Evolutionary conservation across 2,113 vertebrate species (phyloP).

Genomic region (Gymnocephalus cernua): DNA sequence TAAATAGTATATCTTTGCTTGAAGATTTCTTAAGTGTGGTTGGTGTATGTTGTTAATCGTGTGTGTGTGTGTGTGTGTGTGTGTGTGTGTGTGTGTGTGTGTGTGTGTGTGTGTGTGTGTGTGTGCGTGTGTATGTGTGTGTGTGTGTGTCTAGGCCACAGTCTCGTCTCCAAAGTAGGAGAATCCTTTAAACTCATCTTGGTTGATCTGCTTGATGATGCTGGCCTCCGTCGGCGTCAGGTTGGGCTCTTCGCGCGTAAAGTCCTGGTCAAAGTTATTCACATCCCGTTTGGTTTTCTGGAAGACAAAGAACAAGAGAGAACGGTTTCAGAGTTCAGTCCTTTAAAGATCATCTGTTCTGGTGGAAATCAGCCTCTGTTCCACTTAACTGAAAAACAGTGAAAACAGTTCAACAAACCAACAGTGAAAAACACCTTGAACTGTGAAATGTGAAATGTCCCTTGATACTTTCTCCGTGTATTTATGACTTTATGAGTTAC

Average conservation of each 20-base stretch:
- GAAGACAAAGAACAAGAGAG: not conserved
- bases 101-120: conserved; percentile 1
- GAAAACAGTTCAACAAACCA: no score
- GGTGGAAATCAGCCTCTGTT: no score
- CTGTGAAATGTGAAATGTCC: no score
- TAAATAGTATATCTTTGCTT: conserved; percentile 32
- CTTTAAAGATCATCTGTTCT: no score
- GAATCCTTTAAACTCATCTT: conserved; percentile 99
- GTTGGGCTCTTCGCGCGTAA: conserved; percentile 96
- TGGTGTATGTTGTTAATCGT: not conserved
- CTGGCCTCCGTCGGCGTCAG: conserved; percentile 94
- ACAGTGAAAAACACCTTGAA: no score
- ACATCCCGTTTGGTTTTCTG: conserved; percentile 99
- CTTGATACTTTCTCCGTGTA: no score
- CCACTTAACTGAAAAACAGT: no score
- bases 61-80: not conserved
- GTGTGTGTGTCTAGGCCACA: conserved; percentile 61
- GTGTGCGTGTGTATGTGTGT: conserved; percentile 15
- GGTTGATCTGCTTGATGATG: conserved; percentile 99
- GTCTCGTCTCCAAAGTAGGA: conserved; percentile 95
- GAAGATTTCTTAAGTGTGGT: not conserved
- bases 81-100: not conserved
- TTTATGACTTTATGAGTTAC: no score
- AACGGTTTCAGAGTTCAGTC: no score
- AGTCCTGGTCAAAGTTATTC: conserved; percentile 99